Evolutionary conservation across 2,797 vertebrate genomes (phyloP), one percentile per base, ranked within the genome.

Genomic region (Cephalopachus bancanus): DNA sequence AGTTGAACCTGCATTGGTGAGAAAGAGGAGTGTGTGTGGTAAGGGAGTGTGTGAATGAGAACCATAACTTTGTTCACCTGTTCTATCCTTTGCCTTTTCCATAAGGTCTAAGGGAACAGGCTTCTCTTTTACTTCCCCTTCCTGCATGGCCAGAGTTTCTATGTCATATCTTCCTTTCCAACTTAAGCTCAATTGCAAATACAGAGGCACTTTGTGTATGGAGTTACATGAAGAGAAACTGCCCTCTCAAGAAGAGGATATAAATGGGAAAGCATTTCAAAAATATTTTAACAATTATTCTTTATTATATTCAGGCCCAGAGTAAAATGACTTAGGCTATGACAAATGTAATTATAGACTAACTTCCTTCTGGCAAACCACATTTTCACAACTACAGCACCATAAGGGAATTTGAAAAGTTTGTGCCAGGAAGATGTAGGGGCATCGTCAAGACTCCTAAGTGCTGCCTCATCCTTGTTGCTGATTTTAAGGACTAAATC

Each of bases 211-310:
- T 51, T 95, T 30, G 55, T 44, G 1, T 53, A 55, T n/a, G 12
- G 80, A 80, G 16, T 44, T 33, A 51, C 8, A 0, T 69, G 72
- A 92, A 80, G 51, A 83, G 44, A 94, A 75, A 80, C 88, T 89
- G 20, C 53, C 51, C 11, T 53, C 22, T 55, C 81, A 69, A 22
- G n/a, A 88, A 53, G 33, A 53, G 44, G 72, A 72, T 20, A 60
- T 55, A 81, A 57, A 28, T 89, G 57, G 89, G 60, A 57, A 91
- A 94, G 28, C 17, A 71, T 65, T 86, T 89, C 1, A 96, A 75
- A 91, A 78, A 75, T 81, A 51, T 11, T 72, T 44, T 64, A 65
- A 67, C 17, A 53, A 3, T 64, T 88, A 74, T 75, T 93, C 37
- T 84, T 37, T n/a, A 72, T 91, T 88, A n/a, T 28, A 53, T 30